A percentile compares a stretch with the other conserved stretches of the same genome.
These are phyloP conservation scores for Pteronura brasiliensis DNA, from an alignment of 2,113 vertebrate genomes.

Conservation along the genomic window DNA sequence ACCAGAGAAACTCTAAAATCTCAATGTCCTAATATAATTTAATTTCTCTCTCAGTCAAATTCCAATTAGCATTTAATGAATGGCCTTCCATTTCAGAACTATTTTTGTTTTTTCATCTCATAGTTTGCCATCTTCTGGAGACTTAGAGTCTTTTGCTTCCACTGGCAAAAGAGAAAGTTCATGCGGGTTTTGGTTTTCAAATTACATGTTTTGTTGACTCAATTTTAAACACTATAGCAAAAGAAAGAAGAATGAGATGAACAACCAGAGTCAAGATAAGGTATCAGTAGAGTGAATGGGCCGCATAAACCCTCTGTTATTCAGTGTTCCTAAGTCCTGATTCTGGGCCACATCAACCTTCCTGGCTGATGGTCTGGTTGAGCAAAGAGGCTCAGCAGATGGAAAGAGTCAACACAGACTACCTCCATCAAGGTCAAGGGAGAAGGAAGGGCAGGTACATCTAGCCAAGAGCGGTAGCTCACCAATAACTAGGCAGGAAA, in stretches of 20 bases:
- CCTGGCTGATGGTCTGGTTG: background rate
- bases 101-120: background rate
- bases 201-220: background rate
- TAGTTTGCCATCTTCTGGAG: background rate
- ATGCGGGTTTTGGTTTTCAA: background rate
- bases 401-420: background rate
- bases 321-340: background rate
- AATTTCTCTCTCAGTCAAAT: background rate
- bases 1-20: background rate
- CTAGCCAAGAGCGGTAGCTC: background rate
- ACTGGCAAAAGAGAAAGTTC: background rate
- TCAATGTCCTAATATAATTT: background rate
- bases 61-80: background rate
- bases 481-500: background rate
- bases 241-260: background rate
- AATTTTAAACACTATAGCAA: background rate
- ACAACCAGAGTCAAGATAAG: background rate
- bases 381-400: background rate
- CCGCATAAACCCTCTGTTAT: background rate
- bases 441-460: background rate
- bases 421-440: background rate
- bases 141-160: background rate
- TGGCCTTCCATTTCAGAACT: background rate
- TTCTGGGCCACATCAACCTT: background rate
- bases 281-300: background rate